Evolutionary conservation across 2,113 vertebrate genomes (phyloP), one percentile per base, ranked within the genome.

Genomic region (Argyrosomus japonicus): DNA sequence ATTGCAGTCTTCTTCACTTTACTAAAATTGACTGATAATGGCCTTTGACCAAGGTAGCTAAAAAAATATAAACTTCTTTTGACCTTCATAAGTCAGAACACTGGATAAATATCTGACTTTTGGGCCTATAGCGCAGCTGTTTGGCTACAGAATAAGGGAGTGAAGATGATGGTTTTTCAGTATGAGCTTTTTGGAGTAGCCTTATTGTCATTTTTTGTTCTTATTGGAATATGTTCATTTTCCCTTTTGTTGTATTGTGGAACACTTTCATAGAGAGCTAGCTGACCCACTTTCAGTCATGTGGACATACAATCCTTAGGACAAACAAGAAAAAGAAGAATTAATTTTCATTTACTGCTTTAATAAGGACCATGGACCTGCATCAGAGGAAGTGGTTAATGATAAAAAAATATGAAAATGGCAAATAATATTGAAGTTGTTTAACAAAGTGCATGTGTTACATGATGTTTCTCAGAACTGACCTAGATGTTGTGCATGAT

Each of bases 61-160:
- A 76, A 63, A 36, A 51, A 65, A 68, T n/a, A 45, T 21, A 68
- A 58, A 63, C 40, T n/a, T 47, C 6, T 27, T 64, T 27, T 64
- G 50, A 32, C 45, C 6, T 68, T 65, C 17, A 47, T 53, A 19
- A 64, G 29, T 50, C 36, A 62, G 15, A 77, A 75, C 63, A 58
- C 67, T 83, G 25, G 47, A 75, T 50, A 60, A 53, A 70, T 60
- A 54, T 81, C 32, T 60, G 17, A 77, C 54, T 75, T 69, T 62
- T 45, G 12, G 36, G 56, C 32, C 17, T 27, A 12, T 9, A 12
- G 2, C 45, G 53, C 65, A 85, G 40, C 82, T 78, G 58, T 70
- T 36, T 82, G 70, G 78, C 65, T 51, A 32, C n/a, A 47, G 61
- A 75, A 56, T 2, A 51, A 73, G 47, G 1, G 6, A 65, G 50